These are phyloP conservation scores for Drosophila nigritarsus DNA, from an alignment of 2,888 invertebrate genomes.

Conservation along the genomic window DNA sequence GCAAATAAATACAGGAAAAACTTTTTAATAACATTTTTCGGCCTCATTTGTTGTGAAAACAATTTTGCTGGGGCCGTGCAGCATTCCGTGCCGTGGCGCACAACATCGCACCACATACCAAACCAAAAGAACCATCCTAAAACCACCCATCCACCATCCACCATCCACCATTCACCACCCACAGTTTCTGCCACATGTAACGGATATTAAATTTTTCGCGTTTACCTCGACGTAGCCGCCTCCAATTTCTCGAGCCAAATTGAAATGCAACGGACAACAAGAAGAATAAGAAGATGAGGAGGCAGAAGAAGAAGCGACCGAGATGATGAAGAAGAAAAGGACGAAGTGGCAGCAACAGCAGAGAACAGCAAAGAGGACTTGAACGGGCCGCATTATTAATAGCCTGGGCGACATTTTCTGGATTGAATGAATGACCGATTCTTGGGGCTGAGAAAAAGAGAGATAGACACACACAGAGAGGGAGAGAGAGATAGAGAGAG, in stretches of 20 bases:
- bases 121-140: conserved; percentile 1
- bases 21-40: conserved; percentile 82
- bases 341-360: neutral
- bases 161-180: conserved; percentile 6
- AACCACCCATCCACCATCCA: neutral
- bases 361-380: conserved; percentile 21
- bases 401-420: conserved; percentile 51
- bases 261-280: conserved; percentile 54
- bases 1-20: conserved; percentile 73
- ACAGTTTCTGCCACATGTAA: conserved; percentile 59
- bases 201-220: conserved; percentile 79
- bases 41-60: conserved; percentile 81
- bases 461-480: neutral
- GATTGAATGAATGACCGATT: conserved; percentile 59
- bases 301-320: neutral
- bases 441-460: conserved; percentile 2
- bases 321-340: neutral
- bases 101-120: conserved; percentile 9
- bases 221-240: conserved; percentile 62
- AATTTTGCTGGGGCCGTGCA: conserved; percentile 65
- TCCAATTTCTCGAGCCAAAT: conserved; percentile 60
- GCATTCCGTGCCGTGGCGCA: conserved; percentile 5
- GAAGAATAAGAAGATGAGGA: conserved; percentile 10
- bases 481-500: neutral
- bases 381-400: conserved; percentile 38